phyloP scores from a whole-genome alignment of 2,888 invertebrate species.

The Hyles lineata region DNA sequence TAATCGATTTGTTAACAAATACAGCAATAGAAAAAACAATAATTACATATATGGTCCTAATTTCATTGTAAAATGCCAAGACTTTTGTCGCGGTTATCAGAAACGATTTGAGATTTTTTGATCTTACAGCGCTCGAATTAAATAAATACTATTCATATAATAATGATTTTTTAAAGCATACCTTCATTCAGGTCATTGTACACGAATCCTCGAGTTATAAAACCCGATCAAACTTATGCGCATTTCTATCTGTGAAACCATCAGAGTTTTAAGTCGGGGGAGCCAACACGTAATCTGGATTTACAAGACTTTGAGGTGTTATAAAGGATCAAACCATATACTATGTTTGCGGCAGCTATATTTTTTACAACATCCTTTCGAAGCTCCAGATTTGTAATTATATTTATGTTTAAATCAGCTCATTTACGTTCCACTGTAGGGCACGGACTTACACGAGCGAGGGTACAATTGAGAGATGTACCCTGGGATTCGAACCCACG shows the following conservation, averaged over 20 bases:
- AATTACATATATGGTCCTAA: too few species aligned
- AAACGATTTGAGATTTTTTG: too few species aligned
- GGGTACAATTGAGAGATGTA: too few species aligned
- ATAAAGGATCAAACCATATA: conserved; percentile 34
- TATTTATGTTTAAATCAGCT: too few species aligned
- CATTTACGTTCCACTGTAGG: too few species aligned
- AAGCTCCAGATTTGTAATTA: too few species aligned
- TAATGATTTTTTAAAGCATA: background rate
- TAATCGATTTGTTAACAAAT: too few species aligned
- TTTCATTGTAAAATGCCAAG: too few species aligned
- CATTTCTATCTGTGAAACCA: background rate
- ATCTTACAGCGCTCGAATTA: background rate
- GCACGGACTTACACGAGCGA: too few species aligned
- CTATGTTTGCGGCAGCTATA: background rate
- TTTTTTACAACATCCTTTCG: background rate
- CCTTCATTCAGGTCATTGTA: background rate
- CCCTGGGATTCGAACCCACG: too few species aligned
- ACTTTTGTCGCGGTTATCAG: too few species aligned
- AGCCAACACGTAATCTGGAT: conserved; percentile 47
- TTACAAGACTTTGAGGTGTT: conserved; percentile 43
- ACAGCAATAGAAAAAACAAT: too few species aligned
- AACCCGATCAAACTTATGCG: background rate
- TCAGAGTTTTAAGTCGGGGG: background rate
- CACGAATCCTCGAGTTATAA: background rate
- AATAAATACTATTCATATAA: background rate